phyloP scores from a whole-genome alignment of 1,140 invertebrate genomes.

The Temnothorax longispinosus region DNA sequence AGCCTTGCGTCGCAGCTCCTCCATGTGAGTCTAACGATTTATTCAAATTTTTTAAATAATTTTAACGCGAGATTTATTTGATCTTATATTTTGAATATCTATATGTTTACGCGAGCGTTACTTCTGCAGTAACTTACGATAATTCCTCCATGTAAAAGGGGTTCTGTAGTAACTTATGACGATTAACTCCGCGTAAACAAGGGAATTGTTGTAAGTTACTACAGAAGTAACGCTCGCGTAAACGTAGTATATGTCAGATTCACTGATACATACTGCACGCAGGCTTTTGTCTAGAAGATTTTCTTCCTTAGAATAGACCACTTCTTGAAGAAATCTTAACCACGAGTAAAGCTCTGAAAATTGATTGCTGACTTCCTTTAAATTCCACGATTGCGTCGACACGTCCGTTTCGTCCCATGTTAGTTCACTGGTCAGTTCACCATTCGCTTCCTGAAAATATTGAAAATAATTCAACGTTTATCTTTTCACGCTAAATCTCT shows the following conservation, averaged over 20 bases:
- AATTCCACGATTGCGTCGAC: constrained; percentile 88
- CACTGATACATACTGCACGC: constrained; percentile 87
- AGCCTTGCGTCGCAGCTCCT: constrained; percentile 90
- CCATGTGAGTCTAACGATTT: constrained; percentile 89
- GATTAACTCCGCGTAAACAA: too few relatives aligned
- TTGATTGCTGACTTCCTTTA: constrained; percentile 92
- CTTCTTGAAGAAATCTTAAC: constrained; percentile 92
- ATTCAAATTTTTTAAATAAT: constrained; percentile 3
- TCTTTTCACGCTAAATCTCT: constrained; percentile 16
- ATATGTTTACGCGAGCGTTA: neutral
- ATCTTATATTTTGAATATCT: neutral
- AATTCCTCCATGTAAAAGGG: too few relatives aligned
- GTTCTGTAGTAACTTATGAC: too few relatives aligned
- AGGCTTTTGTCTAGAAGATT: constrained; percentile 89
- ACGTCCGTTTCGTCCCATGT: constrained; percentile 88
- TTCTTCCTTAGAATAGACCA: constrained; percentile 91
- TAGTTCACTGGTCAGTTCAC: constrained; percentile 91
- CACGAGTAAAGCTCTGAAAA: constrained; percentile 93
- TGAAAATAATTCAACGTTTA: constrained; percentile 33
- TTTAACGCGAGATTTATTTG: neutral
- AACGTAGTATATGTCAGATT: neutral
- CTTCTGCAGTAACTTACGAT: too few relatives aligned
- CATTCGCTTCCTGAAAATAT: constrained; percentile 90
- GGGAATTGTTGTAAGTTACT: too few relatives aligned
- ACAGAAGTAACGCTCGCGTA: too few relatives aligned